Evolutionary conservation across 2,113 vertebrate species (phyloP), one percentile per base, ranked within the genome.

Genomic region (Brachypodius melanocephalos): DNA sequence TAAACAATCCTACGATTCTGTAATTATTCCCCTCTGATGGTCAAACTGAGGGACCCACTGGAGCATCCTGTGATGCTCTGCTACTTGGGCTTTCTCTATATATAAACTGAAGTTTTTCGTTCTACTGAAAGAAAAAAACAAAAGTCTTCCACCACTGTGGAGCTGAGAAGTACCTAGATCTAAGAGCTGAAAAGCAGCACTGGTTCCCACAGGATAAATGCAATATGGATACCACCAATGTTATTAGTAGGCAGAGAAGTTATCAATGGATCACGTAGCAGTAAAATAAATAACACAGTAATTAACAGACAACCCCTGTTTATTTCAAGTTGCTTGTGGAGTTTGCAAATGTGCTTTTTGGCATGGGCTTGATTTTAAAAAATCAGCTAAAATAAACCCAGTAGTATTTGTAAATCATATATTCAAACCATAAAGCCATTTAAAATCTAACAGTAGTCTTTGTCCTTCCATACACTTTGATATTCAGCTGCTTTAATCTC

Each of bases 401-500:
- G 29, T 82, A 76, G 71, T 83, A 91, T 36, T 63, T 91, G 51
- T n/a, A 88, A 83, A 83, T 94, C 46, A 59, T 69, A 59, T 49
- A 90, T 71, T 88, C 72, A 96, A 94, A 84, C 18, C 40, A 80
- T 38, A 94, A 77, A 79, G 7, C 40, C n/a, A 80, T 77, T 86
- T 86, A 77, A 89, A 85, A 91, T 71, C 28, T 67, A 85, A 90
- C 40, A 74, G 55, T 46, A 85, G 75, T 55, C 85, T 97, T 93
- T 91, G 59, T 90, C 91, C 67, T 96, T 95, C 82, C 75, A 63
- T 79, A 74, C 46, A 31, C 89, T 95, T 95, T 88, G 79, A 95
- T 94, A 95, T 88, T 90, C 75, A 93, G 76, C 90, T 9, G 26
- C 82, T 94, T 94, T 93, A 95, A 91, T 82, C 71, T 96, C 59